phyloP scores from a whole-genome alignment of 2,113 vertebrate genomes.

The Thermophis baileyi region DNA sequence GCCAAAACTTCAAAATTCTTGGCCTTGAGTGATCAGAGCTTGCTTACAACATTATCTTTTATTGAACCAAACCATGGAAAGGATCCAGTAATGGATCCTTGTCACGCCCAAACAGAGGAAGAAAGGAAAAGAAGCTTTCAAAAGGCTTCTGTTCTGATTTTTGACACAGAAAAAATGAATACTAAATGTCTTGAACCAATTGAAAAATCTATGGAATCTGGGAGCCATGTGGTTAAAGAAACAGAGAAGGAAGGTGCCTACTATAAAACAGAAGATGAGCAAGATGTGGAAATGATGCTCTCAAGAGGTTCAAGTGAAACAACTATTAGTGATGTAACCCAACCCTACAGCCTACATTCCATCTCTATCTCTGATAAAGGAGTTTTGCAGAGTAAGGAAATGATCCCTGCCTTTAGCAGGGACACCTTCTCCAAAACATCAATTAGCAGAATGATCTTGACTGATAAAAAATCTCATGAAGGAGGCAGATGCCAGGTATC shows the following conservation, averaged over 20 bases:
- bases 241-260: background rate
- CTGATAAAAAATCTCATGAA: background rate
- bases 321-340: background rate
- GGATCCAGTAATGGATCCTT: background rate
- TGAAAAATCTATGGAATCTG: background rate
- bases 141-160: background rate
- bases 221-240: background rate
- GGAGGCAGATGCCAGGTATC: background rate
- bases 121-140: background rate
- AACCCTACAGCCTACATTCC: background rate
- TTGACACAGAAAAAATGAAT: background rate
- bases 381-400: background rate
- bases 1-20: background rate
- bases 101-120: background rate
- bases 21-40: background rate
- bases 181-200: background rate
- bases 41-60: background rate
- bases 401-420: background rate
- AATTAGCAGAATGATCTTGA: background rate
- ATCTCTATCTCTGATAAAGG: background rate
- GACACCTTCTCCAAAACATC: background rate
- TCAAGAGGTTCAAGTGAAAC: background rate
- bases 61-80: background rate
- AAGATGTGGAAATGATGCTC: background rate
- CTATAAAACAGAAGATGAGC: no score